Evolutionary conservation across 1,140 invertebrate genomes (phyloP), one percentile per base, ranked within the genome.

Genomic region (Pachypsylla venusta): DNA sequence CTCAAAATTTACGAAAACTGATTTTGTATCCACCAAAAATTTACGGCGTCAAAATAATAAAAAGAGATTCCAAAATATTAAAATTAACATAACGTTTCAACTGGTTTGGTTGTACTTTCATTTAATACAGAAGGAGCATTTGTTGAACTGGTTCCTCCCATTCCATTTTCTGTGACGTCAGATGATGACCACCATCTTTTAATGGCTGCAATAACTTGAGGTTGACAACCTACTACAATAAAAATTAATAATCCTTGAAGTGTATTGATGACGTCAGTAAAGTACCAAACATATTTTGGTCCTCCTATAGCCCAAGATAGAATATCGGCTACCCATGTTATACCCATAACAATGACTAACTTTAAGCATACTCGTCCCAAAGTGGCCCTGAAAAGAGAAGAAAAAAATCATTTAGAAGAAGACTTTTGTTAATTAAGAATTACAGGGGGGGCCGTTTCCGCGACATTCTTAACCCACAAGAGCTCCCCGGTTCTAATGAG

Each of bases 231-330:
- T 54, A 90, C 87, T 39, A 91, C 87, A 62, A 87, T 79, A 70
- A 93, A 93, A 57, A 93, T 90, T 67, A 90, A 81, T n/a, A 91
- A 80, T 39, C 88, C 88, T 70, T 92, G 87, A 25, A 89, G 75
- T 54, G 84, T 81, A 71, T 90, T 92, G 67, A 91, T 77, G 61
- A 90, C 67, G 70, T 89, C 87, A 7, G 69, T 67, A 54, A 66
- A 25, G 61, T 65, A 65, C 86, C 86, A 89, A 58, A 84, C 70
- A 67, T 82, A 83, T 61, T 81, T 74, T 0, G 85, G 85, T 0
- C 85, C 86, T 55, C 85, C 85, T 26, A 83, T 80, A 57, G 76
- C 68, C 77, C 79, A 81, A 2, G 85, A 88, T 24, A 89, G 72
- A 20, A 89, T 80, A 69, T 89, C 86, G n/a, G 81, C 81, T 40